Conservation (phyloP, 2,797 vertebrate genomes). For the Coilia nasus region DNA sequence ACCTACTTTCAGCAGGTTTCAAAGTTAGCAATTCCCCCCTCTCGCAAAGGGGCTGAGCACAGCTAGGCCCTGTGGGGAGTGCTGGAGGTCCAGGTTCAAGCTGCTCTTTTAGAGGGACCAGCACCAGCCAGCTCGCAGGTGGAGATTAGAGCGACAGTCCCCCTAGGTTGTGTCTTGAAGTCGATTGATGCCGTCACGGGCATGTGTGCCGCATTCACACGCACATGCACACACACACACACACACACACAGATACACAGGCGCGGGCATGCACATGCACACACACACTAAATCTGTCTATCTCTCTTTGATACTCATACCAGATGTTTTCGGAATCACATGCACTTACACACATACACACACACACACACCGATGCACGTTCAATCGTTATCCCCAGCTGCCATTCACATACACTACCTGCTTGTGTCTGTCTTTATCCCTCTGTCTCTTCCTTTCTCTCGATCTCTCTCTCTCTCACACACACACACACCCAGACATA, state of each 20-base stretch:
- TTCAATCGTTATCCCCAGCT: background rate
- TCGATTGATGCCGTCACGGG: background rate
- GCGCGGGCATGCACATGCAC: background rate
- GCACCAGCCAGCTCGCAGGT: conserved; percentile 29
- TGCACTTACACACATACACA: conserved; percentile 5
- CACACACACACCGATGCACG: background rate
- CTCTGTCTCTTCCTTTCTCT: too few relatives aligned
- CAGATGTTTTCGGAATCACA: too few relatives aligned
- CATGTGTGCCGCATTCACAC: too few relatives aligned
- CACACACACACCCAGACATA: background rate
- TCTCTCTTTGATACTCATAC: too few relatives aligned
- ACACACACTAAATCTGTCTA: too few relatives aligned
- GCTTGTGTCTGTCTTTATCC: background rate
- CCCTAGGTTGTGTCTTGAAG: background rate
- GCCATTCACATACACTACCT: background rate
- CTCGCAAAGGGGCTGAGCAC: conserved; percentile 3
- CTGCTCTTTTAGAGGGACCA: conserved; percentile 32
- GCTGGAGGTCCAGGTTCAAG: conserved; percentile 32
- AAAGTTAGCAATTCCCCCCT: conserved; percentile 69
- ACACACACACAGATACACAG: too few relatives aligned
- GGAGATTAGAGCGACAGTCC: conserved; percentile 33
- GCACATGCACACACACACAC: too few relatives aligned
- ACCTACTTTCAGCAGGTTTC: conserved; percentile 68
- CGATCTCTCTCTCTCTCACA: too few relatives aligned
- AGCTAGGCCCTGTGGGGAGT: conserved; percentile 32